Conservation (phyloP, 2,888 invertebrate genomes). For the Agrochola lota region DNA sequence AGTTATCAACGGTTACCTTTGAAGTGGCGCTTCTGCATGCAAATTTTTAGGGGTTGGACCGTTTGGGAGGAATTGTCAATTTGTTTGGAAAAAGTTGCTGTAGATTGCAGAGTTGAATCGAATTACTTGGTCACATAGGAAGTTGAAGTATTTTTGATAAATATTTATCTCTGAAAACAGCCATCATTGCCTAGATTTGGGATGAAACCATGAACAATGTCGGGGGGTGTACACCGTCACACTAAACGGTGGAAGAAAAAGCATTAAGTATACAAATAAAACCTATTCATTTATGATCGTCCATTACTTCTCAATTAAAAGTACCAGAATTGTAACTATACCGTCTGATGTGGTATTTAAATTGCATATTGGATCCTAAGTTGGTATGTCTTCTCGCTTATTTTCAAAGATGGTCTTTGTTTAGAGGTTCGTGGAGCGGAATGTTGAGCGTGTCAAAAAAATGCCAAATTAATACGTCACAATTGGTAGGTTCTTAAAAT, state of each 20-base stretch:
- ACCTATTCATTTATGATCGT: background rate
- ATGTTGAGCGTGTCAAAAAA: background rate
- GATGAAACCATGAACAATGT: background rate
- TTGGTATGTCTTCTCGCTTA: too few relatives aligned
- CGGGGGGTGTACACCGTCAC: background rate
- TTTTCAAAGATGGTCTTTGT: background rate
- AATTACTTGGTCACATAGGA: constrained; percentile 31
- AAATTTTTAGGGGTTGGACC: constrained; percentile 80
- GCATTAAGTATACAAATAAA: background rate
- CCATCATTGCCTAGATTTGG: background rate
- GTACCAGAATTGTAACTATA: background rate
- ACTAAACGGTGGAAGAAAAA: background rate
- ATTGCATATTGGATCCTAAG: too few relatives aligned
- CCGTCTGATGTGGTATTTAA: too few relatives aligned
- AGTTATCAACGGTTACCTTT: constrained; percentile 87
- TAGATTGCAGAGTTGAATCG: constrained; percentile 59
- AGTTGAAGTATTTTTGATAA: background rate
- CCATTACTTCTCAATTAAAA: background rate
- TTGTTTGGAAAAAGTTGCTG: constrained; percentile 71
- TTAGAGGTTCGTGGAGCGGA: background rate
- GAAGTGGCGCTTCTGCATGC: constrained; percentile 90
- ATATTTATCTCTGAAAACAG: constrained; percentile 11
- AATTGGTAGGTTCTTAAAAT: background rate
- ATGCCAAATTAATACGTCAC: background rate
- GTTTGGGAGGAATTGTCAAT: constrained; percentile 81